Base-by-base conservation (phyloP, 2,113 vertebrate species). In the Callopanchax toddi region DNA sequence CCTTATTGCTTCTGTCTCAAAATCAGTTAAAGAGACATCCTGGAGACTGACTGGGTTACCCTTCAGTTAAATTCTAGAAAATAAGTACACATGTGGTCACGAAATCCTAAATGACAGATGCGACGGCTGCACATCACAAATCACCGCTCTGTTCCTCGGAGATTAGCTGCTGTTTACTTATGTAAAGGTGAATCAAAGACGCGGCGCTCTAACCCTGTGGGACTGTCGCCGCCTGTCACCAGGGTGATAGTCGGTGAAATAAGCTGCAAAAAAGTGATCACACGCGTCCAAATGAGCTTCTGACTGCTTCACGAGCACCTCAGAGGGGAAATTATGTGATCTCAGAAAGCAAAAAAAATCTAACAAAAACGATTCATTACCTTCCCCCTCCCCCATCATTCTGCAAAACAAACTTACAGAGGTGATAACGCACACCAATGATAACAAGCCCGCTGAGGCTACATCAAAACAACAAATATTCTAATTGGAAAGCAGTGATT, bases 401-500 rank as follows among this genome's bases (percentile, higher is more conserved):
- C 74, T 11, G 43, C 76, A 74, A 81, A 86, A 76, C 70, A 84
- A 87, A 83, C 70, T 73, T 75, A 32, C 29, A 79, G 73, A 74
- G 67, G 77, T 72, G 75, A 81, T 78, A 82, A 84, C 62, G 17
- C 6, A 2, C 73, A 59, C 74, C 57, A 23, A 22, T 66, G 74
- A 85, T 81, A 84, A 87, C 75, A 75, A 71, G 77, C 67, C 86
- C 64, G 3, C 49, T 13, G 84, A 83, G 84, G 76, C 63, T 60
- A 53, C 71, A 61, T 77, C 72, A 75, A 84, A 52, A 51, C 26
- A 29, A 73, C 74, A 49, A 58, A 50, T 71, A 60, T 78, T 68
- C 62, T 83, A 84, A 82, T 83, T 82, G 67, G 67, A 55, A 78
- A 75, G 49, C 49, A 50, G 72, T 86, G 76, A 87, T 86, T 86